Conservation (phyloP, 2,113 vertebrate genomes). For the Dermatemys mawii region DNA sequence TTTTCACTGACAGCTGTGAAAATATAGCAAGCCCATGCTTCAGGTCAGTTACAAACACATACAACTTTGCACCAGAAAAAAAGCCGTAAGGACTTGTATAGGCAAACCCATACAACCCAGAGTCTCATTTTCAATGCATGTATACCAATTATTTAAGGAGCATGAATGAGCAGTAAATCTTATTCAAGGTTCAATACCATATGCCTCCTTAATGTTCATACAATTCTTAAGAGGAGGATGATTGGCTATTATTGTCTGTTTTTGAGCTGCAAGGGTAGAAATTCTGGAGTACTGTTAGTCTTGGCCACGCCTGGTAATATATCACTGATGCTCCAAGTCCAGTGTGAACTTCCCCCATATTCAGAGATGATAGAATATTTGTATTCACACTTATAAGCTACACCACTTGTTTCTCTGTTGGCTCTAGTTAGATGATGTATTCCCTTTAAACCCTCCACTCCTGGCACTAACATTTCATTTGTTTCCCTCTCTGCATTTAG, state of each 20-base stretch:
- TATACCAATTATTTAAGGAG: not conserved
- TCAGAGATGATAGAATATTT: no score
- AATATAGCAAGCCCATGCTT: not conserved
- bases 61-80: not conserved
- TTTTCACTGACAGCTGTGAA: not conserved
- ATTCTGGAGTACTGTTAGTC: not conserved
- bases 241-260: not conserved
- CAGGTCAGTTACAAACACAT: not conserved
- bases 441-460: not conserved
- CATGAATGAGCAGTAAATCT: not conserved
- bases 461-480: not conserved
- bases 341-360: no score
- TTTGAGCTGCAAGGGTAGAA: not conserved
- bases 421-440: not conserved
- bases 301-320: not conserved
- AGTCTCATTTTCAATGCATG: not conserved
- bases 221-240: slow-evolving; percentile 15
- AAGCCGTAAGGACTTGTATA: not conserved
- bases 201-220: not conserved
- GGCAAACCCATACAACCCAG: not conserved
- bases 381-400: no score
- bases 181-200: not conserved
- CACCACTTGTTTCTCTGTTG: not conserved
- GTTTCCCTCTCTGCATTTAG: not conserved
- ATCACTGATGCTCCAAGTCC: not conserved